Evolutionary conservation across 1,140 invertebrate genomes (phyloP).

Genomic region (Ips typographus): DNA sequence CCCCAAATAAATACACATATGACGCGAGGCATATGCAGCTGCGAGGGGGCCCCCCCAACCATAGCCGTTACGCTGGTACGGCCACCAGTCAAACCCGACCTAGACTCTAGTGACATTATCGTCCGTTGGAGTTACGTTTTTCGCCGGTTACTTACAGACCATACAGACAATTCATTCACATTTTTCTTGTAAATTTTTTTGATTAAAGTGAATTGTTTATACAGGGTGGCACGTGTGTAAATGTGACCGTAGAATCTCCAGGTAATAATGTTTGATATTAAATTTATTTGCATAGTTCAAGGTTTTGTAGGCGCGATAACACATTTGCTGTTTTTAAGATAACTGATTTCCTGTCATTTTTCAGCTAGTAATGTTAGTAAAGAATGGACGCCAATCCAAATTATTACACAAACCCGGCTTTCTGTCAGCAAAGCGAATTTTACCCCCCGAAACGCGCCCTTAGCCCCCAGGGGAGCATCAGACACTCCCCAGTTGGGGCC

Average conservation of each 20-base stretch:
- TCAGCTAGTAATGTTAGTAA: neutral
- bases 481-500: conserved; percentile 49
- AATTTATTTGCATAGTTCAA: neutral
- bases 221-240: no score
- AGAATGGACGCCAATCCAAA: conserved; percentile 41
- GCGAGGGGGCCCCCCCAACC: conserved; percentile 35
- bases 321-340: neutral
- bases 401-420: conserved; percentile 73
- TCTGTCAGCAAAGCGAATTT: conserved; percentile 73
- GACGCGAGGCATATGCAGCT: conserved; percentile 50
- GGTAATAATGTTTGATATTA: no score
- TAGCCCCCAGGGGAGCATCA: conserved; percentile 49
- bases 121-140: conserved; percentile 17
- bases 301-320: neutral
- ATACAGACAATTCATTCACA: no score
- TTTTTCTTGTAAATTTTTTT: no score
- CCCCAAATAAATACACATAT: conserved; percentile 45
- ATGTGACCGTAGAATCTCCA: no score
- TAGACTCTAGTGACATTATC: conserved; percentile 34
- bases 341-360: neutral
- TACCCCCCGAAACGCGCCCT: conserved; percentile 52
- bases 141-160: neutral
- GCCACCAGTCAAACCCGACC: conserved; percentile 43
- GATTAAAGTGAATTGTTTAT: no score
- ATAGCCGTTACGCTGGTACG: conserved; percentile 45